phyloP scores from a whole-genome alignment of 2,797 vertebrate species.

The Sebastes diploproa region DNA sequence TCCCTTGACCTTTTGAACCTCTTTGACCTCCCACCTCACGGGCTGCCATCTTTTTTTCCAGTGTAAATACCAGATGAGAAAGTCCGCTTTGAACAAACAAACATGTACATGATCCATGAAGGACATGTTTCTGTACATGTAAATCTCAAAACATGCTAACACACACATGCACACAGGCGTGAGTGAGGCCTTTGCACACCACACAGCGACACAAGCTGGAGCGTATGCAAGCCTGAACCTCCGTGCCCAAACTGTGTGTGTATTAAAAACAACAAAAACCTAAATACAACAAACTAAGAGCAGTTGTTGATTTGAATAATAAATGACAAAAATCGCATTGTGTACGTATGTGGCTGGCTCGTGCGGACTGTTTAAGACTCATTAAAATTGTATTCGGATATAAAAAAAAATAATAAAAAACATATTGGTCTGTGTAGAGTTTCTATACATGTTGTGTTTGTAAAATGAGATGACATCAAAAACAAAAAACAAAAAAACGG shows the following conservation, averaged over 20 bases:
- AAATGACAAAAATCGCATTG: slow-evolving; percentile 72
- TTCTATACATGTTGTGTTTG: slow-evolving; percentile 86
- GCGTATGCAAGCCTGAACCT: slow-evolving; percentile 55
- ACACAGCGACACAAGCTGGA: slow-evolving; percentile 41
- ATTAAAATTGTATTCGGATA: slow-evolving; percentile 74
- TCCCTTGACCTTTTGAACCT: slow-evolving; percentile 16
- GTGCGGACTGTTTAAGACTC: slow-evolving; percentile 79
- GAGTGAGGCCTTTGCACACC: slow-evolving; percentile 58
- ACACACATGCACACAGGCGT: slow-evolving; percentile 37
- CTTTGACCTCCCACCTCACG: slow-evolving; percentile 50
- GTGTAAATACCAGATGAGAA: slow-evolving; percentile 75
- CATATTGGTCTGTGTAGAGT: slow-evolving; percentile 81
- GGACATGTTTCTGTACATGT: slow-evolving; percentile 63
- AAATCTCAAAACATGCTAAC: slow-evolving; percentile 53
- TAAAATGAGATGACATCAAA: slow-evolving; percentile 77
- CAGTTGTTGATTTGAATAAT: slow-evolving; percentile 61
- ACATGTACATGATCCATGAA: slow-evolving; percentile 63
- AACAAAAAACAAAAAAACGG: slow-evolving; percentile 45
- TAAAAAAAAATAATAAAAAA: slow-evolving; percentile 69
- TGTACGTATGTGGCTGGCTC: slow-evolving; percentile 83
- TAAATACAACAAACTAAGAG: slow-evolving; percentile 45
- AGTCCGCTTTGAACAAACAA: slow-evolving; percentile 49
- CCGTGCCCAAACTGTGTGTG: slow-evolving; percentile 70
- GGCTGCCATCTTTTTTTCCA: slow-evolving; percentile 70
- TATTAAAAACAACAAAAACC: slow-evolving; percentile 54